phyloP scores from a whole-genome alignment of 2,113 vertebrate species.

The Erpornis zantholeuca region DNA sequence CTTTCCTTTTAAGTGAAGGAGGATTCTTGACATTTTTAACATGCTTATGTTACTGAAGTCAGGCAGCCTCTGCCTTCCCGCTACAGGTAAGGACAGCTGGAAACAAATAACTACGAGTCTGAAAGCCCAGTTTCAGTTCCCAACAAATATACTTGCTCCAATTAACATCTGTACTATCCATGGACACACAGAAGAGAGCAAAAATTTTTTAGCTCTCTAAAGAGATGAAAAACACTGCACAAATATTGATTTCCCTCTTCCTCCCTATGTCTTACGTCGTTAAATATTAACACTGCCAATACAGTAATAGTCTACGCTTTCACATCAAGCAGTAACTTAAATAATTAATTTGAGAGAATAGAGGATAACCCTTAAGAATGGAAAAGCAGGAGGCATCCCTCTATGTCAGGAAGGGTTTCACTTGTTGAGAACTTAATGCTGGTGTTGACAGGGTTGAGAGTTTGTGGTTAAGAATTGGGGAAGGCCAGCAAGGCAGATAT shows the following conservation, averaged over 20 bases:
- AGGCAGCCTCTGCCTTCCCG: neutral
- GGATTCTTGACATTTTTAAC: neutral
- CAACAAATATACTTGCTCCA: neutral
- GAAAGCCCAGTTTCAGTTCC: neutral
- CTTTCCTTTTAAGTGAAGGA: neutral
- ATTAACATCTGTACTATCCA: neutral
- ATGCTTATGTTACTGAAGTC: neutral
- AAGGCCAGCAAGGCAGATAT: neutral
- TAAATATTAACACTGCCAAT: slow-evolving; percentile 40
- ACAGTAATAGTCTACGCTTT: neutral
- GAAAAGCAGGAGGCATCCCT: neutral
- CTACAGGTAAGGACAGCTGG: neutral
- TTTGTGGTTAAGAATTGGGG: neutral
- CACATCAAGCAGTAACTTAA: slow-evolving; percentile 12
- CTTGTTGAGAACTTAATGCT: neutral
- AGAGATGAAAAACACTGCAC: neutral
- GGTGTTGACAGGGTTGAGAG: neutral
- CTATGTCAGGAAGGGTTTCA: neutral
- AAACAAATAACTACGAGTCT: neutral
- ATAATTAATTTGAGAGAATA: slow-evolving; percentile 35
- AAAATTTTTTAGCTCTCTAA: neutral
- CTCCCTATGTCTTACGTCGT: neutral
- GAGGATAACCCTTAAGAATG: neutral
- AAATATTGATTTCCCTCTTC: slow-evolving; percentile 29
- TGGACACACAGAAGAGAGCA: neutral